Percentiles rank a stretch among this genome's conserved stretches.
phyloP scores from a whole-genome alignment of 2,113 vertebrate species.

The Okapia johnstoni region DNA sequence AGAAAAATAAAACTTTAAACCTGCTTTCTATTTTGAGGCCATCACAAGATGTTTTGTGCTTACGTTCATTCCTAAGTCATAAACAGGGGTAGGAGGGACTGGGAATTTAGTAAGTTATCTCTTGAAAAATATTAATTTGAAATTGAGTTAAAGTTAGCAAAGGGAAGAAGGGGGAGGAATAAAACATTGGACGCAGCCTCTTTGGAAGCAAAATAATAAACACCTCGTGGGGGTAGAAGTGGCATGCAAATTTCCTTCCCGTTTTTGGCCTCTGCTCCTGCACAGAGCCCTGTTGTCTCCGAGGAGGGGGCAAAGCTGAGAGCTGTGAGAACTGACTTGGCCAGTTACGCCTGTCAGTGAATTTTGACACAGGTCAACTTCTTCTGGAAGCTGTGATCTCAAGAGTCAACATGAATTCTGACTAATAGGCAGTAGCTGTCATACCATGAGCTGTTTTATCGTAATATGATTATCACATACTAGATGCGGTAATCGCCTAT shows the following conservation, averaged over 20 bases:
- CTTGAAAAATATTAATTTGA: constrained; percentile 65
- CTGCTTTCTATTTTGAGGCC: constrained; percentile 72
- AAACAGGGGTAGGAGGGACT: constrained; percentile 43
- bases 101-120: constrained; percentile 40
- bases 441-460: constrained; percentile 1
- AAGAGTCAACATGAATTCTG: constrained; percentile 39
- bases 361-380: not conserved
- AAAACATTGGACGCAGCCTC: not conserved
- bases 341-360: not conserved
- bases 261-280: constrained; percentile 18
- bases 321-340: not conserved
- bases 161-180: not conserved
- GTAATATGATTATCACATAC: constrained; percentile 26
- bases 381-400: not conserved
- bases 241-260: not conserved
- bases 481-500: not conserved
- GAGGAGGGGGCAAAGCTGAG: not conserved
- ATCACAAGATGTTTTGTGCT: constrained; percentile 72
- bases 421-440: constrained; percentile 30
- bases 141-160: constrained; percentile 66
- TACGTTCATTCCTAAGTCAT: constrained; percentile 51
- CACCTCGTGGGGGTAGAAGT: not conserved
- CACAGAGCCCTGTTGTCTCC: not conserved
- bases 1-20: constrained; percentile 71
- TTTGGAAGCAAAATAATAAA: constrained; percentile 47